Percentiles rank a stretch among this genome's conserved stretches.
These are phyloP conservation scores for Scaptomyza pallida DNA, from an alignment of 1,140 invertebrate genomes.

Conservation along the genomic window DNA sequence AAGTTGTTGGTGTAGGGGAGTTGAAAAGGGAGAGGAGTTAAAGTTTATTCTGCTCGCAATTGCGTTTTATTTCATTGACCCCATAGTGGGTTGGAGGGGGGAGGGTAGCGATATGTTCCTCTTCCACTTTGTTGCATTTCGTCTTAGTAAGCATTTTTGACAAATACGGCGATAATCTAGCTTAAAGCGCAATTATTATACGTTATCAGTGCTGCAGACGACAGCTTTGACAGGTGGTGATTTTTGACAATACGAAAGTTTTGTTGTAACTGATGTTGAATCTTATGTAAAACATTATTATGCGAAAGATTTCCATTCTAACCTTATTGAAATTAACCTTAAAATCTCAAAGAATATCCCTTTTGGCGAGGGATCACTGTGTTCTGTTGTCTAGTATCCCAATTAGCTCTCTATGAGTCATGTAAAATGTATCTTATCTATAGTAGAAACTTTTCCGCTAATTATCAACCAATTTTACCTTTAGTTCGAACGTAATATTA, in stretches of 20 bases:
- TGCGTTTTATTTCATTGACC: slow-evolving; percentile 52
- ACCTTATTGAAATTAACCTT: no score
- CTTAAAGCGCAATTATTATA: not conserved
- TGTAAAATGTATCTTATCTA: not conserved
- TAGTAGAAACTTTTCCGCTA: slow-evolving; percentile 38
- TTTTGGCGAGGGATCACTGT: not conserved
- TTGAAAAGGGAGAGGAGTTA: not conserved
- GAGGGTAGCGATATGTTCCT: slow-evolving; percentile 1
- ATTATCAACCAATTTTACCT: slow-evolving; percentile 39
- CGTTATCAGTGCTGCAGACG: not conserved
- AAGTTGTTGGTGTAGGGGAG: slow-evolving; percentile 1
- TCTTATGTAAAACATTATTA: no score
- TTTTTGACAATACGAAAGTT: slow-evolving; percentile 7
- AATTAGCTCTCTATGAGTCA: no score
- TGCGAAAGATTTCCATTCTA: no score
- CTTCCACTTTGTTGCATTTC: slow-evolving; percentile 22
- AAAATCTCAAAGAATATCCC: no score
- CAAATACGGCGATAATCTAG: slow-evolving; percentile 9
- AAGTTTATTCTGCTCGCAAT: slow-evolving; percentile 10
- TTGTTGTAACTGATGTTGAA: not conserved
- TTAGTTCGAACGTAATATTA: slow-evolving; percentile 51
- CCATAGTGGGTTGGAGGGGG: slow-evolving; percentile 2
- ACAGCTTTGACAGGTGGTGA: slow-evolving; percentile 6
- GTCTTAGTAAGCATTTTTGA: slow-evolving; percentile 18
- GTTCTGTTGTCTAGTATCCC: no score